Evolutionary conservation across 2,888 invertebrate genomes (phyloP).

Genomic region (Ecliptopera silaceata): DNA sequence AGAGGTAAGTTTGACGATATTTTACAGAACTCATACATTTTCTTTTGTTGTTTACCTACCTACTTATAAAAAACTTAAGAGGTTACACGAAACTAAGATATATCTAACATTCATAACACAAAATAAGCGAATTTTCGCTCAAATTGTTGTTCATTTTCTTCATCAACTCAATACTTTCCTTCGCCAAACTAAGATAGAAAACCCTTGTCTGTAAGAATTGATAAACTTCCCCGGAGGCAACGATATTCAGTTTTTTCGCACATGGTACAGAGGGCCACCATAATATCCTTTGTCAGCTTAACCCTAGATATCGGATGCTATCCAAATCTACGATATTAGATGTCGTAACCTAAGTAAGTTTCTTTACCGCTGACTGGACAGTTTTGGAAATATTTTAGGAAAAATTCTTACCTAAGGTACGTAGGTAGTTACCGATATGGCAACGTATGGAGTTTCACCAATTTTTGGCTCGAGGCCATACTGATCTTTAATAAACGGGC

Average conservation of each 20-base stretch:
- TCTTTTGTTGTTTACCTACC: too few relatives aligned
- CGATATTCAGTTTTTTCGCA: conserved; percentile 12
- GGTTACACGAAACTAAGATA: too few relatives aligned
- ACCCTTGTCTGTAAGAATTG: not conserved
- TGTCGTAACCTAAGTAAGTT: conserved; percentile 25
- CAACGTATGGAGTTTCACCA: conserved; percentile 4
- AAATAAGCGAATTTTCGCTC: too few relatives aligned
- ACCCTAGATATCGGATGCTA: conserved; percentile 23
- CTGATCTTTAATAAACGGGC: not conserved
- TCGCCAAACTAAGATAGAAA: too few relatives aligned
- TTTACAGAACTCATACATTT: too few relatives aligned
- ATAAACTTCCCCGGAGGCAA: not conserved
- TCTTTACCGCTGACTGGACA: conserved; percentile 23
- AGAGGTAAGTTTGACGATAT: too few relatives aligned
- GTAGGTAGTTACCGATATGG: conserved; percentile 1
- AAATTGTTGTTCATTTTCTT: too few relatives aligned
- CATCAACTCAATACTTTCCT: too few relatives aligned
- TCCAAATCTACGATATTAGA: conserved; percentile 31
- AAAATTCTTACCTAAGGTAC: conserved; percentile 10
- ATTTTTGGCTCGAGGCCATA: conserved; percentile 15
- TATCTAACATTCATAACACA: too few relatives aligned
- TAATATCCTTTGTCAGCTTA: conserved; percentile 34
- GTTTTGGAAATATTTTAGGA: conserved; percentile 22
- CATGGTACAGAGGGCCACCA: conserved; percentile 10
- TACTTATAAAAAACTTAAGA: too few relatives aligned